A percentile compares a stretch with the other conserved stretches of the same genome.
Conservation (phyloP, 2,113 vertebrate species). For the Poeciliopsis occidentalis region DNA sequence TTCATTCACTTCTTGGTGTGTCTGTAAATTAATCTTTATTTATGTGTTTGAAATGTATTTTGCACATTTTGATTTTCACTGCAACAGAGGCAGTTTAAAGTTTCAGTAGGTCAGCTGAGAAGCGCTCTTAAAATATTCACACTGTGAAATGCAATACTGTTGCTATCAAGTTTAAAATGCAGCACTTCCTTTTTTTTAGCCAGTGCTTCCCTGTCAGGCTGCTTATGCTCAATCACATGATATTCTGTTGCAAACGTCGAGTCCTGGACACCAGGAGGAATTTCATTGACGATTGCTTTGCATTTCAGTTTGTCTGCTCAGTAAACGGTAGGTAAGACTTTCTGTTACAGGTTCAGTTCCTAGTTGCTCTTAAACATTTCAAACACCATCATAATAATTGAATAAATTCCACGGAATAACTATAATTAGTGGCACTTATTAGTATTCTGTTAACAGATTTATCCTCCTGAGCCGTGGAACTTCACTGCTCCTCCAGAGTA, state of each 20-base stretch:
- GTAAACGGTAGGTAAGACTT: constrained; percentile 41
- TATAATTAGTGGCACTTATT: too few relatives aligned
- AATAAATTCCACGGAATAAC: not conserved
- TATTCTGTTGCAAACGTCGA: not conserved
- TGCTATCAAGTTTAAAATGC: constrained; percentile 23
- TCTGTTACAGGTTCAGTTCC: not conserved
- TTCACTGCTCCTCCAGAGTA: not conserved
- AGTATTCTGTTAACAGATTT: not conserved
- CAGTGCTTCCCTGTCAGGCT: constrained; percentile 16
- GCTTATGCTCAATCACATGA: not conserved
- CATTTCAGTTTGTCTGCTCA: not conserved
- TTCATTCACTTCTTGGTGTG: not conserved
- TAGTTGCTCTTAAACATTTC: not conserved
- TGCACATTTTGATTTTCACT: constrained; percentile 14
- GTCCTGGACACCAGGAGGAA: not conserved
- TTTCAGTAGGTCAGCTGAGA: constrained; percentile 54
- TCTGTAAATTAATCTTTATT: not conserved
- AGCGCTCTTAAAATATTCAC: constrained; percentile 73
- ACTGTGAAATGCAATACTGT: constrained; percentile 64
- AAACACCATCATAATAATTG: not conserved
- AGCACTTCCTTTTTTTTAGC: constrained; percentile 47
- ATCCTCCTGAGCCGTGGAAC: not conserved
- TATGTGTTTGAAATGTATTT: too few relatives aligned
- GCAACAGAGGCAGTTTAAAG: constrained; percentile 16
- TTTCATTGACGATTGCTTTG: constrained; percentile 2